phyloP scores from a whole-genome alignment of 1,140 invertebrate genomes.

The Bombus confusus region DNA sequence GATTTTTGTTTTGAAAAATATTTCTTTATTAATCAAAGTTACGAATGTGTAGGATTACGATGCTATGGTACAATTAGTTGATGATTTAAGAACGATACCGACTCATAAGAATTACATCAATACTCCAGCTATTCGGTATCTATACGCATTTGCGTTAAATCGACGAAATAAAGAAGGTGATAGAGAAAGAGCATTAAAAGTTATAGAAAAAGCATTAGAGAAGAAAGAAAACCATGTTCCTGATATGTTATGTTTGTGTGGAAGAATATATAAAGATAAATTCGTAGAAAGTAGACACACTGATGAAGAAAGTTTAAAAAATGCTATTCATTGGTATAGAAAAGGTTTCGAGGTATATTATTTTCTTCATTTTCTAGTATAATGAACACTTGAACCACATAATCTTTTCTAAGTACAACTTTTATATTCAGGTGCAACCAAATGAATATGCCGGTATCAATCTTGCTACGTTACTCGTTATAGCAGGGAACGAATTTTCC shows the following conservation, averaged over 20 bases:
- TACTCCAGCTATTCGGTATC: constrained; percentile 94
- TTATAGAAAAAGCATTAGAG: constrained; percentile 94
- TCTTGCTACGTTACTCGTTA: constrained; percentile 98
- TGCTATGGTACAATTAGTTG: constrained; percentile 98
- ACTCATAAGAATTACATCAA: constrained; percentile 95
- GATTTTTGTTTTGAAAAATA: background rate
- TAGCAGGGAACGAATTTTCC: constrained; percentile 97
- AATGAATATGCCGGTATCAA: constrained; percentile 99
- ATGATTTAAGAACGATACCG: constrained; percentile 96
- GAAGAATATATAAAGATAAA: constrained; percentile 99
- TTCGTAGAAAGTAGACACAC: constrained; percentile 97
- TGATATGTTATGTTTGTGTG: constrained; percentile 99
- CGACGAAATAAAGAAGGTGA: constrained; percentile 97
- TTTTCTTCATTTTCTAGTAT: background rate
- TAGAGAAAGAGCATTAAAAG: constrained; percentile 94
- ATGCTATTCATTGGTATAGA: constrained; percentile 98
- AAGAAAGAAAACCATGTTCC: constrained; percentile 97
- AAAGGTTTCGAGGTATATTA: constrained; percentile 93
- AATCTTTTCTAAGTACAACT: constrained; percentile 12
- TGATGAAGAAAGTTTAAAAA: constrained; percentile 93
- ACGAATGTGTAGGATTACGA: constrained; percentile 91
- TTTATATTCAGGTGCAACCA: constrained; percentile 90
- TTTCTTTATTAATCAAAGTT: background rate
- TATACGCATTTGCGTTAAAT: constrained; percentile 99
- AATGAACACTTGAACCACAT: background rate